Evolutionary conservation across 2,113 vertebrate genomes (phyloP).

Genomic region (Peromyscus californicus): DNA sequence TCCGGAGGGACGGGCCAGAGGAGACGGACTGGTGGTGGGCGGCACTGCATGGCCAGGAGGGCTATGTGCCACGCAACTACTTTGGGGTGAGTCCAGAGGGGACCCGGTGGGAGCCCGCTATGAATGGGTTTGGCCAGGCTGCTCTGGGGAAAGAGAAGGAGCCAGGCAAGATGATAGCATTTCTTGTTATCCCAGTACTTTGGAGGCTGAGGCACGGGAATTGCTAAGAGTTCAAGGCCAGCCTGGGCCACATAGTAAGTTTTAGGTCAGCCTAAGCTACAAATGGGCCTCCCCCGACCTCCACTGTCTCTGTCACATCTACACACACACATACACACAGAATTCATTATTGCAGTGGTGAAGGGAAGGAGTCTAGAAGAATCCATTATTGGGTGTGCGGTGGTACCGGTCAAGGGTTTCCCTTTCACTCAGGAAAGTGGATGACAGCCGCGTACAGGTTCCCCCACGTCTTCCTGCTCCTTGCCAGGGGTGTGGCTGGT

Average conservation of each 20-base stretch:
- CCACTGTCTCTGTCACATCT: neutral
- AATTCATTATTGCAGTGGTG: rapidly evolving
- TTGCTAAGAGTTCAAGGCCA: neutral
- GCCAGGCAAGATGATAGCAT: neutral
- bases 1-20: conserved; percentile 88
- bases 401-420: rapidly evolving
- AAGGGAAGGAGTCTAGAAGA: neutral
- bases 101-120: rapidly evolving
- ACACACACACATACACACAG: neutral
- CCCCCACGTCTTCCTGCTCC: neutral
- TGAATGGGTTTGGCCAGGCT: too few relatives aligned
- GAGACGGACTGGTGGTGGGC: conserved; percentile 95
- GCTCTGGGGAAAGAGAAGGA: neutral
- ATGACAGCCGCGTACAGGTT: too few relatives aligned
- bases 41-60: conserved; percentile 92
- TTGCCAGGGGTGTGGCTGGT: neutral
- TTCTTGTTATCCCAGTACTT: neutral
- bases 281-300: neutral
- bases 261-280: neutral
- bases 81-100: conserved; percentile 90
- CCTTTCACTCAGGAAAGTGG: neutral
- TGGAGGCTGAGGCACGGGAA: neutral
- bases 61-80: conserved; percentile 94
- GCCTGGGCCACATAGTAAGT: neutral
- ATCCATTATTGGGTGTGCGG: neutral